Conservation (phyloP, 2,113 vertebrate species). For the Lonchura striata region DNA sequence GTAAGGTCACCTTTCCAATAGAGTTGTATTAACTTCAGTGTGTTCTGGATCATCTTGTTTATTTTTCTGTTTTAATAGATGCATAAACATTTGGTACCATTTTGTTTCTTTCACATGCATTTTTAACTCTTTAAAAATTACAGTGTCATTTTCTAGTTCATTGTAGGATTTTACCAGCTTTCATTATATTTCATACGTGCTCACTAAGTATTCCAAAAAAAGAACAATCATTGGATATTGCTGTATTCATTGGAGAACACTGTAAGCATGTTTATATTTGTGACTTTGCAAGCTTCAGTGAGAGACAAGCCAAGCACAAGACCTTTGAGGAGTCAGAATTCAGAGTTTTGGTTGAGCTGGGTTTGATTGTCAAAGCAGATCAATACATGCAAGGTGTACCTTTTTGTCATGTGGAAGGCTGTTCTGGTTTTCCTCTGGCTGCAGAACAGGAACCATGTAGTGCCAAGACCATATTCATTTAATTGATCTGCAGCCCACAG, state of each 20-base stretch:
- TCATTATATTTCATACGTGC: rapidly evolving
- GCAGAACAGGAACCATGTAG: background rate
- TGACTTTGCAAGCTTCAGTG: background rate
- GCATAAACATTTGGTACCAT: background rate
- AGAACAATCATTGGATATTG: background rate
- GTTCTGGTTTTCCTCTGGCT: background rate
- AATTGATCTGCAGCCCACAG: background rate
- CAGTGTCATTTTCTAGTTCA: background rate
- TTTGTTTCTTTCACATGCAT: background rate
- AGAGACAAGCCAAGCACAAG: background rate
- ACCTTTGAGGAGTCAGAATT: background rate
- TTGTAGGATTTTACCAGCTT: background rate
- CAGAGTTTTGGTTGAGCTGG: background rate
- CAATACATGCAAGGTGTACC: background rate
- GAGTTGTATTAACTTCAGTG: background rate
- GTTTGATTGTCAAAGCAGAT: background rate
- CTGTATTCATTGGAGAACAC: background rate
- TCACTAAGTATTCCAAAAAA: background rate
- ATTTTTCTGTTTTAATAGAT: background rate
- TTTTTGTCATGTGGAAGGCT: background rate
- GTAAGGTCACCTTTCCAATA: background rate
- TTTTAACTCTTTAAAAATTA: background rate
- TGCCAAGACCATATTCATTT: background rate
- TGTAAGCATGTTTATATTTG: background rate
- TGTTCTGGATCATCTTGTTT: background rate